phyloP scores from a whole-genome alignment of 2,888 invertebrate species.

The Drosophila neonasuta region DNA sequence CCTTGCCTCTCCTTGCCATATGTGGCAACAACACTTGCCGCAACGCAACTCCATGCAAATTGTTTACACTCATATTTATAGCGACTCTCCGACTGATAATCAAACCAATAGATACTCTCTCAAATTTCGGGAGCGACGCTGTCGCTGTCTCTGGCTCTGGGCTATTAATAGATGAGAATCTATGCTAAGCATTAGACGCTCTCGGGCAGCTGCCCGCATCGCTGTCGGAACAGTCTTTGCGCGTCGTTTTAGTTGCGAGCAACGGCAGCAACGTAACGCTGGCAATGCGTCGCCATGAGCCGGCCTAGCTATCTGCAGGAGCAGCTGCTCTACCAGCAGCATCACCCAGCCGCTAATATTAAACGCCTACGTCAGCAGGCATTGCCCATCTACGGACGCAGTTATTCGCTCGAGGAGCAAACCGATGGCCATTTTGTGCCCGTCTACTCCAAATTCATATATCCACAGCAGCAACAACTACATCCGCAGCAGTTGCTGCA shows the following conservation, averaged over 20 bases:
- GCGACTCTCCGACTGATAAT: constrained; percentile 12
- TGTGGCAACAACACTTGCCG: constrained; percentile 34
- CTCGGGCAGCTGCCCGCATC: constrained; percentile 23
- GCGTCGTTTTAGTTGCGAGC: constrained; percentile 56
- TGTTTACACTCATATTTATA: constrained; percentile 32
- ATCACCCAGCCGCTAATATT: constrained; percentile 61
- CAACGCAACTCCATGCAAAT: constrained; percentile 42
- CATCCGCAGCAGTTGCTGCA: constrained; percentile 40
- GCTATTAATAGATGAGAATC: constrained; percentile 62
- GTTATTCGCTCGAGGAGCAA: constrained; percentile 66
- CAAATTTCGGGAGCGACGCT: constrained; percentile 12
- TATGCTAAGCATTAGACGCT: constrained; percentile 64
- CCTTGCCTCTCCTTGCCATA: constrained; percentile 5
- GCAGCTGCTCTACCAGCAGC: constrained; percentile 66
- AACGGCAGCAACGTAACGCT: constrained; percentile 32
- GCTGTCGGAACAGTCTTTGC: constrained; percentile 55
- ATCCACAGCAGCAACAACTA: constrained; percentile 37
- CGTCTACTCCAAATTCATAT: constrained; percentile 62
- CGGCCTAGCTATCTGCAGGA: constrained; percentile 70
- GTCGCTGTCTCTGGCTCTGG: constrained; percentile 5
- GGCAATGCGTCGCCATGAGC: constrained; percentile 66
- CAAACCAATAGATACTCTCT: constrained; percentile 23
- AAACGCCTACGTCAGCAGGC: constrained; percentile 63
- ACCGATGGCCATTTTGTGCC: constrained; percentile 44
- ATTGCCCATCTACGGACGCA: constrained; percentile 53